Evolutionary conservation across 2,888 invertebrate species (phyloP).

Genomic region (Julus scanicus): DNA sequence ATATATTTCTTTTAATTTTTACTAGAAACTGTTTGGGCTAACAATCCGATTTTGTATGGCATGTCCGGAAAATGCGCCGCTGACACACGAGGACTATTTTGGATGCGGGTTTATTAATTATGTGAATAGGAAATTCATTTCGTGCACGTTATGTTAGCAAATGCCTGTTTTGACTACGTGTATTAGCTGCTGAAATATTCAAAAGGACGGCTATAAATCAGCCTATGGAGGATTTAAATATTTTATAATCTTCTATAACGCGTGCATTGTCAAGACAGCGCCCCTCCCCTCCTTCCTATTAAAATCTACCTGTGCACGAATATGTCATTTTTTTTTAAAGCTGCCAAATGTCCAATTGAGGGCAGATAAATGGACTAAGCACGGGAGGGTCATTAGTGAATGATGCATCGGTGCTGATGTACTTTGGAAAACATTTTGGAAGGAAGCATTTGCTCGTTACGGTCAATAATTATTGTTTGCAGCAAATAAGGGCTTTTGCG

Average conservation of each 20-base stretch:
- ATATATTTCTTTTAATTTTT: no score
- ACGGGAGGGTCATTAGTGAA: constrained; percentile 15
- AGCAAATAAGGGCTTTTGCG: neutral
- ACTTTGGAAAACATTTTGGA: neutral
- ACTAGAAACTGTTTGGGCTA: no score
- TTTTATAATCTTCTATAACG: constrained; percentile 21
- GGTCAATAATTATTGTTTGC: constrained; percentile 35
- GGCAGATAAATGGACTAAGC: constrained; percentile 10
- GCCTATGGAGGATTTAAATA: constrained; percentile 31
- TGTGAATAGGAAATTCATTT: neutral
- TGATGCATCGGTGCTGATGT: constrained; percentile 13
- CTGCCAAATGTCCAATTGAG: constrained; percentile 43
- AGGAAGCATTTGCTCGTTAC: neutral
- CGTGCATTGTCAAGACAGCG: neutral
- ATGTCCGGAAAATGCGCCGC: neutral
- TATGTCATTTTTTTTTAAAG: constrained; percentile 16
- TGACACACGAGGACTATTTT: neutral
- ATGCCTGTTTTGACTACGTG: neutral
- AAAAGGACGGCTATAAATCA: constrained; percentile 32
- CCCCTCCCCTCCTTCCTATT: constrained; percentile 15
- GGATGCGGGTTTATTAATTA: neutral
- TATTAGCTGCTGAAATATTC: constrained; percentile 31
- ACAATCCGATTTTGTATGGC: neutral
- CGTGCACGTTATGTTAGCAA: neutral
- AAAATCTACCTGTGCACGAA: neutral